Base-by-base conservation (phyloP, 2,113 vertebrate genomes). In the Sturnira hondurensis region DNA sequence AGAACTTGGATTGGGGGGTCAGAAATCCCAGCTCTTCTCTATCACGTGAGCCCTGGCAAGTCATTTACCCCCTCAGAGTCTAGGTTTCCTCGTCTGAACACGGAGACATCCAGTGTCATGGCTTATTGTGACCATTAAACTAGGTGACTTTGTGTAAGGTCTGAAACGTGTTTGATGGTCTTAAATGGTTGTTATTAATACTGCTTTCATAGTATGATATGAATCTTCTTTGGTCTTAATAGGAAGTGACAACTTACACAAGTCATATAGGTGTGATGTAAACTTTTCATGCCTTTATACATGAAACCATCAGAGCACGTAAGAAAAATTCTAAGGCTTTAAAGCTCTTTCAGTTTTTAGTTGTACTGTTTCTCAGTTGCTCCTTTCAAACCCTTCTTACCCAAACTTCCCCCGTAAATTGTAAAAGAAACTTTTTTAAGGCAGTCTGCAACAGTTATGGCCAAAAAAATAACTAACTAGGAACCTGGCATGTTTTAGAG, bases 321-420 rank as follows among this genome's bases (percentile, higher is more conserved):
- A 58, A 88, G 76, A 93, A 89, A 76, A 91, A 58, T 52, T 81
- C 56, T 65, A 1, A 65, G 70, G 56, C 80, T 54, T 77, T 54
- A 89, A 91, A 93, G 61, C 6, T 80, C 47, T 77, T 41, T 76
- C 76, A 15, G 61, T 58, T 94, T 96, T 82, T 71, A 94, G 38
- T 86, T 61, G 63, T 3, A 31, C 17, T 86, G 0, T 91, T 91
- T 90, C 54, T 89, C 24, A 86, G 19, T 85, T 82, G n/a, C 61
- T 87, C 58, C 87, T 47, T 94, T 86, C 67, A 76, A 56, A 19
- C n/a, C 13, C 36, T 73, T 88, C 28, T 65, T 50, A 47, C 19
- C 19, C 36, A 77, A 54, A 90, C 19, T 77, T 91, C n/a, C 58
- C 61, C 94, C 15, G 50, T 71, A 76, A 86, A 67, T 80, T 63